phyloP scores from a whole-genome alignment of 2,888 invertebrate genomes.

The Catocala fraxini region DNA sequence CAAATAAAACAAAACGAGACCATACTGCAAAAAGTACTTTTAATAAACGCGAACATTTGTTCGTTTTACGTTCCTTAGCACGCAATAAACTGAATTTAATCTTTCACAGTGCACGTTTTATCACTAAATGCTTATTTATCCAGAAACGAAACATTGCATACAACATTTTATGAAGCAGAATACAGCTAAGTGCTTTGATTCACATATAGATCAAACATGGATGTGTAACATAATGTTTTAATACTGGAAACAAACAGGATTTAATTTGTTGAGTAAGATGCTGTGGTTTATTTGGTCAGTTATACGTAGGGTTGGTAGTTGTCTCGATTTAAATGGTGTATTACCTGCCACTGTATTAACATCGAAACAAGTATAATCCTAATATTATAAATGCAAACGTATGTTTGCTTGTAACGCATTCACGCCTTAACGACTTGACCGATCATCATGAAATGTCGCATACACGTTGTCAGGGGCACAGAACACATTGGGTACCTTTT shows the following conservation, averaged over 20 bases:
- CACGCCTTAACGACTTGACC: too few species aligned
- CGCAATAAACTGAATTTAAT: neutral
- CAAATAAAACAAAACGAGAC: neutral
- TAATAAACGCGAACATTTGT: neutral
- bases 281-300: constrained; percentile 44
- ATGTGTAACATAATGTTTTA: constrained; percentile 36
- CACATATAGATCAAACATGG: constrained; percentile 29
- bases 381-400: too few species aligned
- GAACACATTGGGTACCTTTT: too few species aligned
- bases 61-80: neutral
- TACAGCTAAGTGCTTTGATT: constrained; percentile 24
- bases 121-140: constrained; percentile 8
- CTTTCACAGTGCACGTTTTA: neutral
- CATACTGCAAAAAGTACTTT: neutral
- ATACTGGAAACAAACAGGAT: constrained; percentile 37
- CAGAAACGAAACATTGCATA: constrained; percentile 1
- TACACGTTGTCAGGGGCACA: too few species aligned
- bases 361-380: too few species aligned
- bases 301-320: neutral
- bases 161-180: constrained; percentile 7
- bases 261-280: constrained; percentile 45
- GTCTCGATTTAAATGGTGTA: too few species aligned
- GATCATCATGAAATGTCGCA: too few species aligned
- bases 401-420: too few species aligned
- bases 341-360: too few species aligned